Base-by-base conservation (phyloP, 1,140 invertebrate species). In the Bombus ignitus region DNA sequence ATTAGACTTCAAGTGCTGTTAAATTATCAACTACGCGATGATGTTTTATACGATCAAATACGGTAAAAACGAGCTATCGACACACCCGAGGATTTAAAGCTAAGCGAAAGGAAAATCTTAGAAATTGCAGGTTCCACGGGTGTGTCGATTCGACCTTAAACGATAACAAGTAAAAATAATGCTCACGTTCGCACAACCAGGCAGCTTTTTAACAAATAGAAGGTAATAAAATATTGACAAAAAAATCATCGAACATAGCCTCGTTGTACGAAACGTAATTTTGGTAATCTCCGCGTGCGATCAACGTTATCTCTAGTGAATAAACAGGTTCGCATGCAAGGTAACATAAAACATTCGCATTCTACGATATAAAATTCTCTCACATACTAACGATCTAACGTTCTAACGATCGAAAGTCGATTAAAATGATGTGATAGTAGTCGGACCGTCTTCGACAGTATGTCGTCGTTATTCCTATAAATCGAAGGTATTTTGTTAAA, bases 321-420 rank as follows among this genome's bases (percentile, higher is more conserved):
- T 71, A 72, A 72, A 73, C 35, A 72, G n/a, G 42, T n/a, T 83
- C 81, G 81, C 83, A 84, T 84, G 76, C 77, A 84, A 70, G 39
- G 59, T 85, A 85, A 85, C 76, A 85, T 85, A 85, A 66, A 76
- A 82, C 28, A 22, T 53, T 62, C 47, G 47, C 39, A 70, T 37
- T 25, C 66, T 72, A 84, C 22, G 25, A 65, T 37, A 76, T 25
- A 66, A 74, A 70, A 42, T 77, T 76, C 59, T 35, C 39, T 75
- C 25, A 1, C 3, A 15, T n/a, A 12, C 1, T 71, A 18, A 0
- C 35, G 10, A 13, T 42, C 12, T 6, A 42, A 0, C 35, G 10
- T 28, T n/a, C 25, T 6, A 42, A 39, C 12, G 37, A 39, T 76
- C 35, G 35, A 12, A 8, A 2, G 10, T 22, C 5, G 44, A 35